Percentiles rank a stretch among this genome's conserved stretches.
Evolutionary conservation across 2,113 vertebrate genomes (phyloP).

Genomic region (Bubo blakistoni): DNA sequence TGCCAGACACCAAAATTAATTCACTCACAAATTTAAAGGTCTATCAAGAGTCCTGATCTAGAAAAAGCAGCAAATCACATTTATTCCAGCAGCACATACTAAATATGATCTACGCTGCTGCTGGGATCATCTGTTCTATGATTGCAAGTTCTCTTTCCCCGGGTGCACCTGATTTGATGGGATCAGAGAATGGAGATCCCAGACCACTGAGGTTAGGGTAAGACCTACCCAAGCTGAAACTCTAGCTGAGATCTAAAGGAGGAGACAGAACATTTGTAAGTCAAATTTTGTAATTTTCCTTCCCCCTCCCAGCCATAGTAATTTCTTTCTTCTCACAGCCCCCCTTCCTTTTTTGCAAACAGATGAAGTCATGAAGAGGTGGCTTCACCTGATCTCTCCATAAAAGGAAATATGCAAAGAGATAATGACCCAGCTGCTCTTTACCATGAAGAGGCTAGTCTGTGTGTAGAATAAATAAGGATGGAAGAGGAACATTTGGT

Average conservation of each 20-base stretch:
- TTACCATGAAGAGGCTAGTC: not conserved
- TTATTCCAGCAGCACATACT: not conserved
- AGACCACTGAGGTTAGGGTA: not conserved
- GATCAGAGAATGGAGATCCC: constrained; percentile 28
- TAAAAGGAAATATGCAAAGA: not conserved
- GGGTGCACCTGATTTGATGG: constrained; percentile 16
- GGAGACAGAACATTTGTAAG: constrained; percentile 40
- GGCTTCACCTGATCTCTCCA: not conserved
- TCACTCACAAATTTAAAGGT: not conserved
- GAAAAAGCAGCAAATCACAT: not conserved
- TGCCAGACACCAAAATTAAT: not conserved
- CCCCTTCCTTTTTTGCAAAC: not conserved
- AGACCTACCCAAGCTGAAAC: constrained; percentile 57
- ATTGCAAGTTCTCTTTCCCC: not conserved
- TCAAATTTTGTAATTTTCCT: not conserved
- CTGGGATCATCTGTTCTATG: not conserved
- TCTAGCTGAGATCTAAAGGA: constrained; percentile 52
- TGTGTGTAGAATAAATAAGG: not conserved
- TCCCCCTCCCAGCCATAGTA: not conserved
- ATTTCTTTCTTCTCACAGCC: not conserved
- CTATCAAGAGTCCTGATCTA: not conserved
- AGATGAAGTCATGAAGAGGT: not conserved
- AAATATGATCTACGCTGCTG: not conserved
- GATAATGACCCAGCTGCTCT: not conserved
- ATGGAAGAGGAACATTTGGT: not conserved